Evolutionary conservation across 2,888 invertebrate genomes (phyloP).

Genomic region (Clivina fossor): DNA sequence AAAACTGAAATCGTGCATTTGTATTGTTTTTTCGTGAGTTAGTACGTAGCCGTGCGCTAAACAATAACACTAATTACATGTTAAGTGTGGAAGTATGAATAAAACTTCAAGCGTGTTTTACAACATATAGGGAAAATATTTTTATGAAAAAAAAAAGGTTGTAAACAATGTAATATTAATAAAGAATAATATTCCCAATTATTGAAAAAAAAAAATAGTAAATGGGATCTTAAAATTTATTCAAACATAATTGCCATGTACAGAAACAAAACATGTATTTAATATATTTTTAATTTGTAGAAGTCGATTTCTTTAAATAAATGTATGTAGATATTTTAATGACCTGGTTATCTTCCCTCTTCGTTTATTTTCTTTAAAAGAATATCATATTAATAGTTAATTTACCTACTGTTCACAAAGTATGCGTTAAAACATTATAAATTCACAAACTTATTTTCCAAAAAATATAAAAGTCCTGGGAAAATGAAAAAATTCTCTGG

Average conservation of each 20-base stretch:
- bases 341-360: background rate
- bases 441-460: too few species aligned
- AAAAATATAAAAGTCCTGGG: too few species aligned
- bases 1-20: too few species aligned
- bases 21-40: too few species aligned
- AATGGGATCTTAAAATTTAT: constrained; percentile 20
- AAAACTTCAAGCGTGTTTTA: background rate
- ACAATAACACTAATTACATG: too few species aligned
- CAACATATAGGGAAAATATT: constrained; percentile 10
- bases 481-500: too few species aligned
- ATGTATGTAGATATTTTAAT: constrained; percentile 30
- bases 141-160: constrained; percentile 22
- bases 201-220: constrained; percentile 10
- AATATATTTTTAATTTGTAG: constrained; percentile 33
- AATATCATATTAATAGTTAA: too few species aligned
- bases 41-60: too few species aligned
- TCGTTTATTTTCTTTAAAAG: too few species aligned
- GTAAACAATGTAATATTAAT: constrained; percentile 15
- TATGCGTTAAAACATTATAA: too few species aligned
- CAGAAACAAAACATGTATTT: constrained; percentile 30
- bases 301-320: constrained; percentile 31
- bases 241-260: constrained; percentile 31
- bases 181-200: background rate
- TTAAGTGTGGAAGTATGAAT: too few species aligned
- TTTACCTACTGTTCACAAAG: too few species aligned